Evolutionary conservation across 2,797 vertebrate species (phyloP).

Genomic region (Merluccius polli): DNA sequence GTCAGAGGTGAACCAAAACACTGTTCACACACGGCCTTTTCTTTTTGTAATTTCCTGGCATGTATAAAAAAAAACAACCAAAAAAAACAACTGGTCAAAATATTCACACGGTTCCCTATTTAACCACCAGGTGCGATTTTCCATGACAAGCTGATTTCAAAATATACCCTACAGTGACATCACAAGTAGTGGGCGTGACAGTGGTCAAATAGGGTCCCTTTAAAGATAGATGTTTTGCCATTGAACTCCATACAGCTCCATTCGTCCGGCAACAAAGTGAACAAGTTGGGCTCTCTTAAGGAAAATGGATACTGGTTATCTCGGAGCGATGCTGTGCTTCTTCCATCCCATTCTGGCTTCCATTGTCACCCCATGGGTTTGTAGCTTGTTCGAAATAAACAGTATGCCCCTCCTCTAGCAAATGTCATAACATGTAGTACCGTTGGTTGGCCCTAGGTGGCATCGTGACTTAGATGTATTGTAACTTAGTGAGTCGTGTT

Average conservation of each 20-base stretch:
- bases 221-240: background rate
- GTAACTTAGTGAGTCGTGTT: conserved; percentile 74
- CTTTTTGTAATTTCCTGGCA: no score
- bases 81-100: no score
- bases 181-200: no score
- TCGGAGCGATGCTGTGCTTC: conserved; percentile 57
- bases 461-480: conserved; percentile 69
- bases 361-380: conserved; percentile 54
- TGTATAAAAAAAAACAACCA: no score
- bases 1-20: no score
- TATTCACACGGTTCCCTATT: no score
- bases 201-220: background rate
- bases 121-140: no score
- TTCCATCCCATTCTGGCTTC: conserved; percentile 61
- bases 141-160: no score
- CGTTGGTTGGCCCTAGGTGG: conserved; percentile 65
- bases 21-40: no score
- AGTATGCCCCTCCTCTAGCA: conserved; percentile 55
- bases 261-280: conserved; percentile 6
- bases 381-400: conserved; percentile 34
- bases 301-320: conserved; percentile 62
- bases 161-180: no score
- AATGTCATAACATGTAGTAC: conserved; percentile 61
- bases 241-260: background rate
- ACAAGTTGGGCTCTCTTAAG: conserved; percentile 33